Evolutionary conservation across 1,140 invertebrate genomes (phyloP).

Genomic region (Varroa destructor): DNA sequence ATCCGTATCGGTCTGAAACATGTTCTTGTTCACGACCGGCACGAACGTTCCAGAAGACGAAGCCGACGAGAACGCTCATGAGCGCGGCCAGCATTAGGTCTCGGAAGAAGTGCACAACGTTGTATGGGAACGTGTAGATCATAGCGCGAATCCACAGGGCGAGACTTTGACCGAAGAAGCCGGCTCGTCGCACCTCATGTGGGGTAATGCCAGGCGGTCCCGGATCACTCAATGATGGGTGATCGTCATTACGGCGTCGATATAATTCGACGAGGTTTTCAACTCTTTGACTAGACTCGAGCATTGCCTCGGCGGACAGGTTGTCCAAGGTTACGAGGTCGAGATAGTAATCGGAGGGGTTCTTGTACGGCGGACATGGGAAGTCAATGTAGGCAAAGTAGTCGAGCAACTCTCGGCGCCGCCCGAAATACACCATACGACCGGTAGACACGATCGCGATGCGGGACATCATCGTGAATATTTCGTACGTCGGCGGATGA

Average conservation of each 20-base stretch:
- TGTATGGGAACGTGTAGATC: conserved; percentile 73
- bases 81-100: conserved; percentile 60
- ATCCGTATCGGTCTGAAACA: conserved; percentile 53
- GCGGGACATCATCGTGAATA: conserved; percentile 76
- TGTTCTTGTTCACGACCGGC: conserved; percentile 40
- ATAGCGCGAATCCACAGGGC: conserved; percentile 56
- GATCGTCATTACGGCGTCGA: conserved; percentile 47
- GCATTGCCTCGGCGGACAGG: conserved; percentile 75
- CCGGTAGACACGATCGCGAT: conserved; percentile 74
- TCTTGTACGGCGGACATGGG: conserved; percentile 86
- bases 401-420: conserved; percentile 69
- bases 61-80: conserved; percentile 66
- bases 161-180: conserved; percentile 51
- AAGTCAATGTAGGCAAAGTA: conserved; percentile 87
- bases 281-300: conserved; percentile 81
- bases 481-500: conserved; percentile 85
- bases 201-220: conserved; percentile 60
- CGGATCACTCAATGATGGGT: conserved; percentile 52
- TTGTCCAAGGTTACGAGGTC: conserved; percentile 84
- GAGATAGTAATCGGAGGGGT: conserved; percentile 88
- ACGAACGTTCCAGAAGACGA: conserved; percentile 74
- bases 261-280: conserved; percentile 73
- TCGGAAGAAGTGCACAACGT: conserved; percentile 59
- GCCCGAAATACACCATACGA: conserved; percentile 75
- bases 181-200: conserved; percentile 49